Base-by-base conservation (phyloP, 2,113 vertebrate species). In the Sarotherodon lohbergeri region DNA sequence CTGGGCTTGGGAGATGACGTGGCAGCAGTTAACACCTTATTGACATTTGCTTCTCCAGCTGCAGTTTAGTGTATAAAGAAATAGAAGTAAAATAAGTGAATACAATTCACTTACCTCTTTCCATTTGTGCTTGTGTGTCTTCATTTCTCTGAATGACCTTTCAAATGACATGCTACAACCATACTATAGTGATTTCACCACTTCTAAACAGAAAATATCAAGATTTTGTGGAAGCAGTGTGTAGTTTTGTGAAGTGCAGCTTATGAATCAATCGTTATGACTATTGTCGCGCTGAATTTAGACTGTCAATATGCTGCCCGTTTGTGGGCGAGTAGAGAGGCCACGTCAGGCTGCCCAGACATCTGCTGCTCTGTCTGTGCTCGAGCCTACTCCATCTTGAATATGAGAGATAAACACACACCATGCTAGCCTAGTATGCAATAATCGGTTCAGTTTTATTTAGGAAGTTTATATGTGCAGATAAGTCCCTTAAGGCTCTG, bases 21-120 rank as follows among this genome's bases (percentile, higher is more conserved):
- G 16, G 81, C 83, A 80, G 87, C 92, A 95, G 94, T 95, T 95
- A 95, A 93, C 88, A 91, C 87, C 82, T 91, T 76, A 16, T 80
- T 93, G 92, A 94, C 93, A 95, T 94, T 93, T 94, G 82, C 84
- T 79, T 90, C 86, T 89, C 90, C 52, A 88, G 88, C 90, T 93
- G 89, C 81, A 85, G 50, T 91, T 81, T 76, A 85, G 80, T 86
- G 83, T 90, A 86, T 87, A 84, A 79, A 73, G 79, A 89, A 91
- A 89, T 19, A 32, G 32, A 43, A 90, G 86, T 63, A 83, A 87
- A 84, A 82, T 16, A 84, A 89, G 88, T 89, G n/a, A 88, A 86
- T 81, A 29, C 19, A 76, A 85, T 89, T 55, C 27, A 79, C 52
- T 76, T 9, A 32, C 57, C 29, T 50, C 82, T 71, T 41, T 54